phyloP scores from a whole-genome alignment of 2,888 invertebrate genomes.

The Tiliacea aurago region DNA sequence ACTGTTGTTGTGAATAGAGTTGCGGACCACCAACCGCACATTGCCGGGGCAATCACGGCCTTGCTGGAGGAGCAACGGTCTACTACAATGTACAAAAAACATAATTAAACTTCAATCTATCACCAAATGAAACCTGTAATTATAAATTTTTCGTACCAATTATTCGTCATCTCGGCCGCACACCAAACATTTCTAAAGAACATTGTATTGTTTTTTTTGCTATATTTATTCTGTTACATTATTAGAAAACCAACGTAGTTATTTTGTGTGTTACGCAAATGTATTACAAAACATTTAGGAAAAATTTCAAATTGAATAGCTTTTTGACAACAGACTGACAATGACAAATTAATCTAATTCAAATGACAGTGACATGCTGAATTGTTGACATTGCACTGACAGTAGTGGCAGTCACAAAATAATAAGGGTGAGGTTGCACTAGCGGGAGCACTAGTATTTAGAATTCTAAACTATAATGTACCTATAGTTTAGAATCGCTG shows the following conservation, averaged over 20 bases:
- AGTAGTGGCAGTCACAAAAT: neutral
- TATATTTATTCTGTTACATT: constrained; percentile 73
- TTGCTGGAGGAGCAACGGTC: constrained; percentile 70
- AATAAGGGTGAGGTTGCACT: neutral
- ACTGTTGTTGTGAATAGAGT: constrained; percentile 81
- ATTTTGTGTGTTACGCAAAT: constrained; percentile 51
- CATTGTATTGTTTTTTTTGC: constrained; percentile 77
- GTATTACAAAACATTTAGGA: constrained; percentile 65
- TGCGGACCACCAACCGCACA: constrained; percentile 77
- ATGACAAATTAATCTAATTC: neutral
- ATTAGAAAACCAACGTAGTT: constrained; percentile 61
- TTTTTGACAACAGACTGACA: constrained; percentile 58
- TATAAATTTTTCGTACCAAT: constrained; percentile 74
- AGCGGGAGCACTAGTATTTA: neutral
- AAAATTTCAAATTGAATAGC: constrained; percentile 66
- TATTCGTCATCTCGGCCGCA: constrained; percentile 81
- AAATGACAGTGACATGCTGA: constrained; percentile 22
- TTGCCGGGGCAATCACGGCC: constrained; percentile 64
- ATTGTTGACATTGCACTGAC: neutral
- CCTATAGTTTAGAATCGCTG: too few relatives aligned
- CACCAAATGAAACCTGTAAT: constrained; percentile 35
- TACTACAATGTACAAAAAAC: constrained; percentile 67
- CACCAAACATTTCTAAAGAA: constrained; percentile 84
- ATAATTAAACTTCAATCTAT: constrained; percentile 40
- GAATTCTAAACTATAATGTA: too few relatives aligned